A percentile compares a stretch with the other conserved stretches of the same genome.
phyloP scores from a whole-genome alignment of 2,113 vertebrate genomes.

The Colistium nudipinnis region DNA sequence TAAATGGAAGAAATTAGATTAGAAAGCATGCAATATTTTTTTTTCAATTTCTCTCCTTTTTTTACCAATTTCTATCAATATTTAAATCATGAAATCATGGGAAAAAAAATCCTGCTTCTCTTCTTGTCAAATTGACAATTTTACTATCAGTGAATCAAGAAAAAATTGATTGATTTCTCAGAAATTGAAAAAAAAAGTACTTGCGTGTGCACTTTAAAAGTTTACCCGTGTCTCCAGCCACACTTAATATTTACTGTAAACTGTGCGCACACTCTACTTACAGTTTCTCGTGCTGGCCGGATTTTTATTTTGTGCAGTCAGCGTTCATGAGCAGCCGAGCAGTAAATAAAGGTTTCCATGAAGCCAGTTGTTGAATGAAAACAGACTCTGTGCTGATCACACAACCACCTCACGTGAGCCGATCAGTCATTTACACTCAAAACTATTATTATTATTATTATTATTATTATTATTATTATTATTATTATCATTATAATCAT shows the following conservation, averaged over 20 bases:
- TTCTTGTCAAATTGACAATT: background rate
- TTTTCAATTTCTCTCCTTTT: no score
- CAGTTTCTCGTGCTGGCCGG: background rate
- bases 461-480: background rate
- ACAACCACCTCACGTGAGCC: no score
- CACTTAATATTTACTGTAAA: background rate
- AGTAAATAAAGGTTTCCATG: constrained; percentile 8
- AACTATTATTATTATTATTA: no score
- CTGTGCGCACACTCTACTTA: background rate
- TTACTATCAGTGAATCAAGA: background rate
- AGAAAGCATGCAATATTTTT: no score
- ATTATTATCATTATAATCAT: no score
- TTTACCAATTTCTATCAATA: no score
- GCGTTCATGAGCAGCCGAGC: background rate
- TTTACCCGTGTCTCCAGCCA: background rate
- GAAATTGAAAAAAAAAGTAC: background rate
- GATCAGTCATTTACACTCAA: no score
- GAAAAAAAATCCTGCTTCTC: background rate
- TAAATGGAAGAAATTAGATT: no score
- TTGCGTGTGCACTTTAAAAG: background rate
- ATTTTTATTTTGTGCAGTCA: constrained; percentile 3
- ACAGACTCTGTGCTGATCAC: background rate
- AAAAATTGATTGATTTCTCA: background rate
- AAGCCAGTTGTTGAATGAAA: constrained; percentile 11
- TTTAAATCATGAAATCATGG: no score